Conservation (phyloP, 2,797 vertebrate species). For the Bradypus variegatus region DNA sequence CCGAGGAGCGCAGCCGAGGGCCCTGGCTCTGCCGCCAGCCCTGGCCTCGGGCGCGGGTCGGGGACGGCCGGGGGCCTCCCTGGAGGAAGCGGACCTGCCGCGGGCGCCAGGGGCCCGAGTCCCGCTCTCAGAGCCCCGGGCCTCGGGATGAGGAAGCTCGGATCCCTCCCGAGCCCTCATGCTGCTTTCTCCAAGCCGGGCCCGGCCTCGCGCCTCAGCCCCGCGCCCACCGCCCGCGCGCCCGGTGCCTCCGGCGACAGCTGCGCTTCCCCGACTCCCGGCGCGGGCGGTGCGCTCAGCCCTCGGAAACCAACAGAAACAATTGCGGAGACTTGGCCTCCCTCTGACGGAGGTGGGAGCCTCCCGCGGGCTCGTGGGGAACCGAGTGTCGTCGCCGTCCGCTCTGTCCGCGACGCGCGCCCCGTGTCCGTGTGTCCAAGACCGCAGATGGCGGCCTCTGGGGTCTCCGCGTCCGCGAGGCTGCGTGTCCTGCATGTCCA, state of each 20-base stretch:
- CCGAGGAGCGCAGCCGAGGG: background rate
- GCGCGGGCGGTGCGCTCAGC: too few species aligned
- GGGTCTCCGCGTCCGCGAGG: background rate
- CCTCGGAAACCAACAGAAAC: too few species aligned
- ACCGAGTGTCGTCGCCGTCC: background rate
- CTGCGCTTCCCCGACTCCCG: too few species aligned
- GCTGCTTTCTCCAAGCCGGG: background rate
- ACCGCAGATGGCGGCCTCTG: background rate
- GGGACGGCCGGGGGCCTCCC: too few species aligned
- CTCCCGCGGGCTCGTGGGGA: background rate
- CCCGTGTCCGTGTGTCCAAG: background rate
- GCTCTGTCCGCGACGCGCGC: background rate
- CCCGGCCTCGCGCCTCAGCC: background rate
- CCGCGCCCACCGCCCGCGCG: too few species aligned
- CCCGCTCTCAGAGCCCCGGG: too few species aligned
- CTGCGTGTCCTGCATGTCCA: background rate
- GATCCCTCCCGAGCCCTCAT: background rate
- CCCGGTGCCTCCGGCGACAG: too few species aligned
- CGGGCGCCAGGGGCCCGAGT: too few species aligned
- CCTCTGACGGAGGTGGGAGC: too few species aligned
- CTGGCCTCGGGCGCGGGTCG: too few species aligned
- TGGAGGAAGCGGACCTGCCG: background rate
- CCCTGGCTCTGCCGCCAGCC: too few species aligned
- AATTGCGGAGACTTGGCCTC: too few species aligned
- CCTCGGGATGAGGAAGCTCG: background rate